Evolutionary conservation across 2,113 vertebrate genomes (phyloP).

Genomic region (Pseudopipra pipra): DNA sequence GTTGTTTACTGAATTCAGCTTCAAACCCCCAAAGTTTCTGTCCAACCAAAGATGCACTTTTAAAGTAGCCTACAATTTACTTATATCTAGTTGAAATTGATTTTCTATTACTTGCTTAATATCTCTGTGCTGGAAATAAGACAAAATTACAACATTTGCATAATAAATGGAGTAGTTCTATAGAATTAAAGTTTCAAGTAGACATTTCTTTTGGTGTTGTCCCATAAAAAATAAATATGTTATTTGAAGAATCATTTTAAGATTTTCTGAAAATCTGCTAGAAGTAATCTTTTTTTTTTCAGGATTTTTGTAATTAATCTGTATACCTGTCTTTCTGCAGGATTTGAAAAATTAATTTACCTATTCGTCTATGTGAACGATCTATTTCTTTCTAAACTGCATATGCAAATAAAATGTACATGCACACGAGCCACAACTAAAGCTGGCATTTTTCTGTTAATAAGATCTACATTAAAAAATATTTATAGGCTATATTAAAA

Average conservation of each 20-base stretch:
- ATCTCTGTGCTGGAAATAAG: not conserved
- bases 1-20: not conserved
- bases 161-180: not conserved
- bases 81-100: not conserved
- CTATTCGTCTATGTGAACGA: not conserved
- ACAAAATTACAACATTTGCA: not conserved
- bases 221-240: not conserved
- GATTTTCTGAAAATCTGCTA: not conserved
- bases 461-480: not conserved
- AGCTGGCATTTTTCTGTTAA: not conserved
- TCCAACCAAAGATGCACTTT: not conserved
- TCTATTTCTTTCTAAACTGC: not conserved
- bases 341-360: not conserved
- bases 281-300: not conserved
- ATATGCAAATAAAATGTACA: accelerated
- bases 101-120: not conserved
- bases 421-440: not conserved
- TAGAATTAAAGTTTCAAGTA: not conserved
- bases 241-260: not conserved
- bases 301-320: not conserved
- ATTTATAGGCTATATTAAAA: not conserved
- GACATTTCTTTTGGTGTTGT: not conserved
- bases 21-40: not conserved
- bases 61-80: not conserved
- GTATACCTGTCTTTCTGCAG: not conserved